Evolutionary conservation across 2,888 invertebrate genomes (phyloP).

Genomic region (Nomada lathburiana): DNA sequence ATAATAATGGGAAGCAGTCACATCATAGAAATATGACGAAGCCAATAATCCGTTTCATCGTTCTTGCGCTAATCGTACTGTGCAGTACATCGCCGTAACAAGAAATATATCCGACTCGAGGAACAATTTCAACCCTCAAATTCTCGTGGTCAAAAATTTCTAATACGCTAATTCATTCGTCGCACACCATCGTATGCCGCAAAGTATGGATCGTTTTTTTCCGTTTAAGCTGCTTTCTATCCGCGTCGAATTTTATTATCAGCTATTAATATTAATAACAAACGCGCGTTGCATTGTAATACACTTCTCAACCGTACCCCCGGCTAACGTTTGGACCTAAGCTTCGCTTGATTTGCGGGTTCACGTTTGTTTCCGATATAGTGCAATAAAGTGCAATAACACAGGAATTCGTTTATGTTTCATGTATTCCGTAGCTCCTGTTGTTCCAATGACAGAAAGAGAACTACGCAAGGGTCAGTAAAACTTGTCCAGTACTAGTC

Average conservation of each 20-base stretch:
- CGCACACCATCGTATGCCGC: slow-evolving; percentile 54
- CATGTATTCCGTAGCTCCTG: slow-evolving; percentile 76
- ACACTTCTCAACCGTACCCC: not conserved
- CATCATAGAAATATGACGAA: slow-evolving; percentile 41
- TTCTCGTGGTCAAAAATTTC: slow-evolving; percentile 1
- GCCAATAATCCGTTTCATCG: slow-evolving; percentile 46
- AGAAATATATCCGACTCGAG: slow-evolving; percentile 15
- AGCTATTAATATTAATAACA: slow-evolving; percentile 16
- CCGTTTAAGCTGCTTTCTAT: slow-evolving; percentile 15
- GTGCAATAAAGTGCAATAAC: not conserved
- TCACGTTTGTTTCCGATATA: slow-evolving; percentile 13
- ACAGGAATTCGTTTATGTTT: slow-evolving; percentile 66
- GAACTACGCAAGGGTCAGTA: slow-evolving; percentile 82
- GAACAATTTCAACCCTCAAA: slow-evolving; percentile 38
- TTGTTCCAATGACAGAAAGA: slow-evolving; percentile 79
- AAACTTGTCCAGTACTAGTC: not conserved
- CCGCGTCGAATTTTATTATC: not conserved
- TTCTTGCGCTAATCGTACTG: slow-evolving; percentile 13
- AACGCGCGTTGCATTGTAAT: not conserved
- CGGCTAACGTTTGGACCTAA: slow-evolving; percentile 7
- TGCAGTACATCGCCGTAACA: slow-evolving; percentile 25
- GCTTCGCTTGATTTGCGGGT: slow-evolving; percentile 12
- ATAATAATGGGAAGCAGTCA: not conserved
- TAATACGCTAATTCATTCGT: slow-evolving; percentile 58
- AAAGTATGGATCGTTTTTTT: slow-evolving; percentile 5